A percentile compares a stretch with the other conserved stretches of the same genome.
phyloP scores from a whole-genome alignment of 2,797 vertebrate genomes.

The Diglossa cyanea region DNA sequence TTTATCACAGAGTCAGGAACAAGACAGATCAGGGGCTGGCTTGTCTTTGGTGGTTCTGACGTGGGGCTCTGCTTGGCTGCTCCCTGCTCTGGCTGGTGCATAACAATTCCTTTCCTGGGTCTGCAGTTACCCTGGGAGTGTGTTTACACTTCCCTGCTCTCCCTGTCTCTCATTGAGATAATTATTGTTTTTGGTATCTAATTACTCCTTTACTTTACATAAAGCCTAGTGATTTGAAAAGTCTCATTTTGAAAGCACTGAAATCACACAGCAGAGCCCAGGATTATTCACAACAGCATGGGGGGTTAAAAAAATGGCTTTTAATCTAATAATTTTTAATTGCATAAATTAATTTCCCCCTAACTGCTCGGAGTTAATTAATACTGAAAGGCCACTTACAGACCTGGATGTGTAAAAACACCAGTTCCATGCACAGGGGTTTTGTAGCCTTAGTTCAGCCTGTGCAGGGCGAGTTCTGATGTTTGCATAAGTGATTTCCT shows the following conservation, averaged over 20 bases:
- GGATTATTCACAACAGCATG: neutral
- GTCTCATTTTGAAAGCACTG: neutral
- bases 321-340: slow-evolving; percentile 62
- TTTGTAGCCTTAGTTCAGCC: neutral
- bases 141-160: slow-evolving; percentile 18
- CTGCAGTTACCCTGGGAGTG: neutral
- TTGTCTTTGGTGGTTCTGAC: neutral
- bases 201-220: slow-evolving; percentile 27
- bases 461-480: neutral
- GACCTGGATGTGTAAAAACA: neutral
- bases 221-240: slow-evolving; percentile 14
- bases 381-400: neutral
- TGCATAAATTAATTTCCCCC: slow-evolving; percentile 22
- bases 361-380: slow-evolving; percentile 6
- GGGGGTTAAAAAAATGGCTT: neutral
- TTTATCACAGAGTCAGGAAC: slow-evolving; percentile 40
- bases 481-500: neutral
- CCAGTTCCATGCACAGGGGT: fast-evolving
- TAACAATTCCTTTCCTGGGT: slow-evolving; percentile 17
- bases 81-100: neutral
- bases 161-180: slow-evolving; percentile 42
- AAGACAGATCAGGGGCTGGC: slow-evolving; percentile 2
- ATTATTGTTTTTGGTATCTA: slow-evolving; percentile 45
- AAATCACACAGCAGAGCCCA: neutral
- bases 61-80: slow-evolving; percentile 29